These are phyloP conservation scores for Scaptodrosophila latifasciaeformis DNA, from an alignment of 2,888 invertebrate species.

Conservation along the genomic window DNA sequence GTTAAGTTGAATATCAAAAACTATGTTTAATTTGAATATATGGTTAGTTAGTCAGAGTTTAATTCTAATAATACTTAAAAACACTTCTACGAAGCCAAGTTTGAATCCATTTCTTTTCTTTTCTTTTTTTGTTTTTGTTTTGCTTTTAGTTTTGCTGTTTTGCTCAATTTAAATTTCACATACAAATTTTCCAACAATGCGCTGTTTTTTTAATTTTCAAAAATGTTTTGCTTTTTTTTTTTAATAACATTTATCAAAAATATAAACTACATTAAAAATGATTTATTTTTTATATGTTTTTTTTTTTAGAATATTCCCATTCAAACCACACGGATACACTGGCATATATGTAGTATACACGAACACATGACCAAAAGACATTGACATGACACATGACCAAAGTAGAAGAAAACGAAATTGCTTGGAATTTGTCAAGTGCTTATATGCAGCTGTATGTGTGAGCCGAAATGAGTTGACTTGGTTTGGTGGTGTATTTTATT, in stretches of 20 bases:
- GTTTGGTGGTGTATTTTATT: constrained; percentile 24
- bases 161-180: constrained; percentile 58
- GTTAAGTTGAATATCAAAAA: constrained; percentile 31
- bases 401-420: too few relatives aligned
- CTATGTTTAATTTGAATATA: constrained; percentile 33
- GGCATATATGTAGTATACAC: too few relatives aligned
- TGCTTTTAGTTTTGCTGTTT: constrained; percentile 24
- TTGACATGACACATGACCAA: too few relatives aligned
- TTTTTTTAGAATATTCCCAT: too few relatives aligned
- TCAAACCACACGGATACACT: too few relatives aligned
- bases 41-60: constrained; percentile 14
- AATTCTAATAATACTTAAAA: constrained; percentile 64
- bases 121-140: constrained; percentile 19
- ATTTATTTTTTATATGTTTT: constrained; percentile 29
- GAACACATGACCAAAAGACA: too few relatives aligned
- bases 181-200: constrained; percentile 56
- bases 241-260: constrained; percentile 73
- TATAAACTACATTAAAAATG: constrained; percentile 70
- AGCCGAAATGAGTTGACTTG: too few relatives aligned
- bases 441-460: too few relatives aligned
- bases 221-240: constrained; percentile 25
- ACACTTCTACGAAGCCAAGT: constrained; percentile 67
- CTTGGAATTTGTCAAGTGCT: too few relatives aligned
- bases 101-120: constrained; percentile 47
- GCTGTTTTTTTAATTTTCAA: constrained; percentile 23